Conservation (phyloP, 2,888 invertebrate species). For the Atethmia centrago region DNA sequence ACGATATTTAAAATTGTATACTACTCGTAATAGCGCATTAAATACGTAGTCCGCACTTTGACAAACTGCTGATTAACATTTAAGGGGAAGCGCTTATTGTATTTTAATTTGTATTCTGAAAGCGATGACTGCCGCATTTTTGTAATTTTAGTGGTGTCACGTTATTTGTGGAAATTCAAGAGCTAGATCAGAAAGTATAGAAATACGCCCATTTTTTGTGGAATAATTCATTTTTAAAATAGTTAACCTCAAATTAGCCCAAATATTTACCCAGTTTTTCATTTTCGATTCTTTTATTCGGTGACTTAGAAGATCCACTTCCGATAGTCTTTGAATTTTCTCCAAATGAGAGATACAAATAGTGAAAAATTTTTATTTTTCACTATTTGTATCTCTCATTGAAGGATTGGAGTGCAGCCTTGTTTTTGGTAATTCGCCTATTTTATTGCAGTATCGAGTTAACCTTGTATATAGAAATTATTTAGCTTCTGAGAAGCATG, state of each 20-base stretch:
- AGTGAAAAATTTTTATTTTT: background rate
- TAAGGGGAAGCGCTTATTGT: slow-evolving; percentile 30
- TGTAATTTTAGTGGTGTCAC: background rate
- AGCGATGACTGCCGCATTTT: background rate
- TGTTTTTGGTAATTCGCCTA: no score
- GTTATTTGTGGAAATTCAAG: background rate
- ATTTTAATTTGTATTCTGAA: background rate
- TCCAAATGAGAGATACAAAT: no score
- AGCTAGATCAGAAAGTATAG: background rate
- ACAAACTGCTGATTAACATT: slow-evolving; percentile 44
- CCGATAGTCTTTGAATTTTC: no score
- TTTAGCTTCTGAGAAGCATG: no score
- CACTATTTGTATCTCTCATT: no score
- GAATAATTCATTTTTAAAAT: no score
- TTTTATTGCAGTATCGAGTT: no score
- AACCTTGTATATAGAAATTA: no score
- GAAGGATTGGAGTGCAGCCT: no score
- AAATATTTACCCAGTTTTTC: no score
- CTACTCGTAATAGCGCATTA: background rate
- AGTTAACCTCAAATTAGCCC: no score
- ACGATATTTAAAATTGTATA: background rate
- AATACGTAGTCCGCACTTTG: background rate
- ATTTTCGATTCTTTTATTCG: no score
- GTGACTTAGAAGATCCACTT: background rate
- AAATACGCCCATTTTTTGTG: background rate